Evolutionary conservation across 2,113 vertebrate genomes (phyloP), one percentile per base, ranked within the genome.

Genomic region (Tretioscincus oriximinensis): DNA sequence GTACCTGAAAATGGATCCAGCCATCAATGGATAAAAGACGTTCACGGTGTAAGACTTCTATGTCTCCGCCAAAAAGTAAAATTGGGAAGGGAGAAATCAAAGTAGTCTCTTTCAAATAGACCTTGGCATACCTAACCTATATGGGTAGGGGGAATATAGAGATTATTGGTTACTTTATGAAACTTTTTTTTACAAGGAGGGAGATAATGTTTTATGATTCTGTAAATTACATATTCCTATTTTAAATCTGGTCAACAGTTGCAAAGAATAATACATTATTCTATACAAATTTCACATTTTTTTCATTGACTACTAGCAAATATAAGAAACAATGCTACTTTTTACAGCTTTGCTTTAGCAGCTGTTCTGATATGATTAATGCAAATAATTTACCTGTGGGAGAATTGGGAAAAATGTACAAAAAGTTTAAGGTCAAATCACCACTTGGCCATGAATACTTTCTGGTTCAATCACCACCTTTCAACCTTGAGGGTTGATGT

Each of bases 1-100:
- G 0, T 81, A 99, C 98, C 97, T 99, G 98, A 90, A 99, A 99
- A 92, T 96, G 95, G 80, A 99, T 98, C 98, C 98, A 99, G 71
- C 97, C 96, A 65, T 99, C 98, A 73, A 99, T 92, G 45, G 97
- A 96, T 71, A 99, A 94, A 75, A 99, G 97, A 18, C 96, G 95
- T 51, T 99, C 97, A 1, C 97, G 95, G 89, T 99, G 98, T 72
- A 97, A 97, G n/a, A 99, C 97, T 66, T 98, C 97, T 60, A 99
- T 99, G 84, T 98, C 98, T 0, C 98, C 98, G 73, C 98, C 98
- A 80, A 99, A 99, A 77, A 99, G 96, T 87, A 99, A 93, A 92
- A 99, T 93, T 29, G 98, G 97, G 84, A 99, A 98, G 1, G 98
- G 97, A 9, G 96, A 96, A 84, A 98, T 95, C 73, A 99, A 94